These are phyloP conservation scores for Eristalinus aeneus DNA, from an alignment of 2,888 invertebrate species.

Conservation along the genomic window DNA sequence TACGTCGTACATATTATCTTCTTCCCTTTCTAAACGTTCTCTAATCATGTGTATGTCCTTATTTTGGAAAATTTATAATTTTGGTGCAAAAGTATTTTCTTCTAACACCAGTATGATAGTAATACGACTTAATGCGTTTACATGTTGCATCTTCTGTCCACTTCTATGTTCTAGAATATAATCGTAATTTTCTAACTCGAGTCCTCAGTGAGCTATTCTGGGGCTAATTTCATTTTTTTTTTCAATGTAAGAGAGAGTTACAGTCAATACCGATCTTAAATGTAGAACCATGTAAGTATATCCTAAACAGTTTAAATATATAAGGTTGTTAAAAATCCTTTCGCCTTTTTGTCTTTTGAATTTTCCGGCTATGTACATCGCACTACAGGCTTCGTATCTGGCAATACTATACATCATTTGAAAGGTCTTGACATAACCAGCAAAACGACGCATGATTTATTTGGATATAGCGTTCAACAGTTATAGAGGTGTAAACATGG, in stretches of 20 bases:
- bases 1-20: slow-evolving; percentile 32
- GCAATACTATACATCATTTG: too few species aligned
- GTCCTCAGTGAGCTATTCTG: not conserved
- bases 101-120: slow-evolving; percentile 29
- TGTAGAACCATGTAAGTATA: not conserved
- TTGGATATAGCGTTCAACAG: too few species aligned
- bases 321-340: too few species aligned
- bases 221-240: slow-evolving; percentile 9
- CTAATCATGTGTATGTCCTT: slow-evolving; percentile 33
- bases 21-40: slow-evolving; percentile 23
- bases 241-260: slow-evolving; percentile 5
- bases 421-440: too few species aligned
- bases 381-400: too few species aligned
- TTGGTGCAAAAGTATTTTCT: slow-evolving; percentile 53
- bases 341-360: too few species aligned
- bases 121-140: slow-evolving; percentile 37
- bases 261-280: not conserved
- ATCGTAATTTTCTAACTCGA: slow-evolving; percentile 15
- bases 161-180: slow-evolving; percentile 20
- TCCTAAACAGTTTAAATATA: too few species aligned
- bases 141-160: slow-evolving; percentile 20
- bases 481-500: too few species aligned
- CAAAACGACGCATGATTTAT: too few species aligned
- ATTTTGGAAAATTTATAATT: slow-evolving; percentile 31
- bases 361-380: too few species aligned